Conservation (phyloP, 2,797 vertebrate genomes). For the Urocyon cinereoargenteus region DNA sequence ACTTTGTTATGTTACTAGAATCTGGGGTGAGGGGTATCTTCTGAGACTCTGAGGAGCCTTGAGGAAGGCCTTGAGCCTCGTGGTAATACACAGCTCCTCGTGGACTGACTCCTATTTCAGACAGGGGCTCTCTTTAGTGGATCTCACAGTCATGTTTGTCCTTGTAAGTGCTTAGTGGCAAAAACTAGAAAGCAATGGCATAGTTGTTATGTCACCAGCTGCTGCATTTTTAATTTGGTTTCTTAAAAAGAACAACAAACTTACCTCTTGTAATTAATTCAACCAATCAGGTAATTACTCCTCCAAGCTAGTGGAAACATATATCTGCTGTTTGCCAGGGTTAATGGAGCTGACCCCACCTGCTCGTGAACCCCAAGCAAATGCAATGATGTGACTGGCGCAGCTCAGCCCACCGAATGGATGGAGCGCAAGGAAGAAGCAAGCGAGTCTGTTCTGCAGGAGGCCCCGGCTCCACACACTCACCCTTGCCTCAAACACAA, state of each 20-base stretch:
- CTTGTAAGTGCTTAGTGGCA: slow-evolving; percentile 41
- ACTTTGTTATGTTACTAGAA: not conserved
- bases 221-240: slow-evolving; percentile 71
- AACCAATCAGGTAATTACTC: slow-evolving; percentile 82
- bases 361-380: slow-evolving; percentile 74
- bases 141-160: not conserved
- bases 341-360: slow-evolving; percentile 77
- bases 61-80: not conserved
- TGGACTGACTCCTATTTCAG: not conserved
- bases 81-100: not conserved
- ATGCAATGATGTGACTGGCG: not conserved
- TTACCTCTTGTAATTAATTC: slow-evolving; percentile 84
- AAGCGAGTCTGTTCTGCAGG: not conserved
- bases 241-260: slow-evolving; percentile 68
- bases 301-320: slow-evolving; percentile 78
- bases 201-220: slow-evolving; percentile 68
- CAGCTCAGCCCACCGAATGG: not conserved
- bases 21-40: not conserved
- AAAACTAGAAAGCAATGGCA: slow-evolving; percentile 1
- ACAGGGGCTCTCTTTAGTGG: not conserved
- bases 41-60: not conserved
- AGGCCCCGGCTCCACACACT: not conserved
- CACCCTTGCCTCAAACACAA: not conserved
- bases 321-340: slow-evolving; percentile 68
- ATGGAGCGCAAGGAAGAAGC: slow-evolving; percentile 50